Percentiles rank a stretch among this genome's conserved stretches.
Evolutionary conservation across 2,113 vertebrate species (phyloP).

Genomic region (Megalops atlanticus): DNA sequence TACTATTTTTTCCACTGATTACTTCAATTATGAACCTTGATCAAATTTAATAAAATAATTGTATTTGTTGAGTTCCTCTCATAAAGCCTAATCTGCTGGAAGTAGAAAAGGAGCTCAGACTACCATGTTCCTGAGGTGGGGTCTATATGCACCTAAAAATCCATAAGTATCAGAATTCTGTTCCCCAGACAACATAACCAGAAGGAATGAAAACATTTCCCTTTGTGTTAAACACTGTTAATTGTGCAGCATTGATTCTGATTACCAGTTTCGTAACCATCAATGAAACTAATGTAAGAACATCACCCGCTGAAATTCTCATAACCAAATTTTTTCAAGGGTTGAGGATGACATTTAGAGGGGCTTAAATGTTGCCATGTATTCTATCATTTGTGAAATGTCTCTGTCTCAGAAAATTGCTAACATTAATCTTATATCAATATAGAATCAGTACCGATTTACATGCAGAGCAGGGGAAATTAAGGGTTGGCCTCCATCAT

Average conservation of each 20-base stretch:
- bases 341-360: background rate
- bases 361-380: background rate
- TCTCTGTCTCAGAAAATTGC: background rate
- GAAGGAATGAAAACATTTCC: background rate
- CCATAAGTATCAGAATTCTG: background rate
- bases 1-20: background rate
- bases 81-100: background rate
- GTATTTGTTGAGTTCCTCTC: background rate
- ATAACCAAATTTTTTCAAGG: background rate
- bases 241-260: no score
- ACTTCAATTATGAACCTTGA: background rate
- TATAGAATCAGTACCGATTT: background rate
- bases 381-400: background rate
- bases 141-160: background rate
- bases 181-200: background rate
- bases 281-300: background rate
- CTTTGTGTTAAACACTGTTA: background rate
- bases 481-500: background rate
- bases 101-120: background rate
- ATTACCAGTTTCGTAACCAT: background rate
- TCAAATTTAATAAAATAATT: background rate
- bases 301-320: background rate
- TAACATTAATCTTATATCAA: background rate
- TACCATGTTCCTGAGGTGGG: background rate
- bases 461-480: background rate